phyloP scores from a whole-genome alignment of 2,113 vertebrate genomes.

The Cephalophus harveyi region DNA sequence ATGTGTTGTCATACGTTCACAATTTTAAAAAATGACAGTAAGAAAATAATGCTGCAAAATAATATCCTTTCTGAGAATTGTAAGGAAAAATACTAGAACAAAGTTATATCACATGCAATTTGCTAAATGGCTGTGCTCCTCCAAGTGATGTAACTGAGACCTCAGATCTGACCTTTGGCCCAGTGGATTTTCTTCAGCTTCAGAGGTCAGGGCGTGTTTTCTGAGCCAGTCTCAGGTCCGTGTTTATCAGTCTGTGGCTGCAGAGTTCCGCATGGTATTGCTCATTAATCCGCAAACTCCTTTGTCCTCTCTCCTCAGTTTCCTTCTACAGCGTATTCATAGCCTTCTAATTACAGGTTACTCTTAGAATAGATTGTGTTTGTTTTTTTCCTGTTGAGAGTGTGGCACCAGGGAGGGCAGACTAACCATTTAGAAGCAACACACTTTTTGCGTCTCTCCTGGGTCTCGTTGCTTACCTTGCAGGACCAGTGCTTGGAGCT shows the following conservation, averaged over 20 bases:
- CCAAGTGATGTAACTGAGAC: background rate
- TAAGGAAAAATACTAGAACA: background rate
- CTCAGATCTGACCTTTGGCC: background rate
- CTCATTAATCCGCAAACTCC: conserved; percentile 10
- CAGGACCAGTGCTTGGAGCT: background rate
- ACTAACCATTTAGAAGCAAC: background rate
- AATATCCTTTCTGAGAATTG: background rate
- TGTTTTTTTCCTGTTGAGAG: background rate
- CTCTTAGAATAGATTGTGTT: background rate
- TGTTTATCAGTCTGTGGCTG: background rate
- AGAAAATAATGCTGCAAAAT: background rate
- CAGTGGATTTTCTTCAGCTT: background rate
- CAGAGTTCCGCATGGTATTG: background rate
- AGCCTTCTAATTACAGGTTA: conserved; percentile 1
- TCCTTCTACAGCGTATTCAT: background rate
- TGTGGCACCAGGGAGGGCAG: background rate
- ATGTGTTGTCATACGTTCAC: background rate
- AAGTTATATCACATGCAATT: background rate
- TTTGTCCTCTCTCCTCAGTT: background rate
- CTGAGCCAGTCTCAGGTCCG: background rate
- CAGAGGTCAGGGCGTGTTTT: background rate
- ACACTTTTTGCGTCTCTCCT: background rate
- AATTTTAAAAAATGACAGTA: background rate
- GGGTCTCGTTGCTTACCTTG: background rate
- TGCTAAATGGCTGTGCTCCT: background rate